Base-by-base conservation (phyloP, 2,888 invertebrate species). In the Sminthurinus aureus region DNA sequence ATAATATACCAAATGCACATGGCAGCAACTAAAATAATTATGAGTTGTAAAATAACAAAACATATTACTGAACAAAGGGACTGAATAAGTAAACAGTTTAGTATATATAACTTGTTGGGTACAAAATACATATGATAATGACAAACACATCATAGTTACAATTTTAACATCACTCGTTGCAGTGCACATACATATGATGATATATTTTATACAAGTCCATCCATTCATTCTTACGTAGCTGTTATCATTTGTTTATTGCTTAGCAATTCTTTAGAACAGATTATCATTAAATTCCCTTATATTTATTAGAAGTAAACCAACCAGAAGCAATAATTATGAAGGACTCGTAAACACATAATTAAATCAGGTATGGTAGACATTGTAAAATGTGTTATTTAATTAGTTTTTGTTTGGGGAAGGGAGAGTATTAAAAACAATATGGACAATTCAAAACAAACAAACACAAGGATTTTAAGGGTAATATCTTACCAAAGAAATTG, bases 401-500 rank as follows among this genome's bases (percentile, higher is more conserved):
- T 18, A 11, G 58, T 6, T 58, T 58, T 15, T 38, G 2, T 58
- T 3, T 6, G 58, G 58, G 58, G 13, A 58, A 2, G 13, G 13
- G 58, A n/a, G 58, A 58, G 18, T 18, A n/a, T n/a, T n/a, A 58
- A 58, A 58, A 58, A 58, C 58, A 58, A 58, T 15, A n/a, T n/a
- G n/a, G n/a, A 69, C 18, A 15, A n/a, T 15, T 11, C 8, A 15
- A 69, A n/a, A 74, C 50, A 8, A 74, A n/a, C 22, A 22, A 71
- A 22, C 71, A 20, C 0, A 26, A 74, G 38, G 74, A 26, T 22
- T 38, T 26, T 74, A 51, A 74, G 58, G 58, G 22, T 20, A 80
- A 26, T 38, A 20, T 94, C 98, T 98, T 95, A 99, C 99, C 99
- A 91, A 98, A 99, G 92, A 98, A 99, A 93, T 98, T 98, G 94